Base-by-base conservation (phyloP, 2,888 invertebrate genomes). In the Zele albiditarsus region DNA sequence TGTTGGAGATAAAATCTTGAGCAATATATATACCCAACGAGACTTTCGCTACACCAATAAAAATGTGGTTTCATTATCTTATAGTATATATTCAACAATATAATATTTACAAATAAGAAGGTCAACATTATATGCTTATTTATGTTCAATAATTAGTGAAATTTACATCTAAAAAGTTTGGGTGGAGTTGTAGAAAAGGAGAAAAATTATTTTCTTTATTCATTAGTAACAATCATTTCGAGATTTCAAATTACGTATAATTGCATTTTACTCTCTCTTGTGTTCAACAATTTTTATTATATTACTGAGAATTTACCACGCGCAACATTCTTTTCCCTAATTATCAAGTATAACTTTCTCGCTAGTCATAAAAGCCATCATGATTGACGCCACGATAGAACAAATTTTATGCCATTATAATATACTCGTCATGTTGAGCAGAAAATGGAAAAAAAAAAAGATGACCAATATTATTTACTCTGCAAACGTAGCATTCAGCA, bases 21-120 rank as follows among this genome's bases (percentile, higher is more conserved):
- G 75, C 80, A 81, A 85, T 85, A 79, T 87, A 88, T 88, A 89
- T 77, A 82, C 81, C 81, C 67, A 74, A 77, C 79, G 58, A 28
- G 69, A 87, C 88, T 88, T 88, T 88, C 88, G 83, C 88, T 79
- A 25, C 78, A 82, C 75, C 66, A 73, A 81, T 82, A 77, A 80
- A 31, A 80, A 81, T 77, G 63, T 23, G 42, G 77, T 77, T 75
- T 82, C 84, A 49, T 58, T 63, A 58, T 33, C 23, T 25, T 33
- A 12, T 49, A 63, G 38, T 12, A 33, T 20, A 63, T 63, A 71
- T 62, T 23, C 49, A 46, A 67, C 67, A 38, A 60, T 60, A 20
- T 66, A 66, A 58, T 58, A 63, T 63, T 31, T 65, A 27, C 63
- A 63, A 63, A 62, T 53, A 49, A 71, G 63, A 71, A 28, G 31